Base-by-base conservation (phyloP, 2,888 invertebrate genomes). In the Cremastinae sp. region DNA sequence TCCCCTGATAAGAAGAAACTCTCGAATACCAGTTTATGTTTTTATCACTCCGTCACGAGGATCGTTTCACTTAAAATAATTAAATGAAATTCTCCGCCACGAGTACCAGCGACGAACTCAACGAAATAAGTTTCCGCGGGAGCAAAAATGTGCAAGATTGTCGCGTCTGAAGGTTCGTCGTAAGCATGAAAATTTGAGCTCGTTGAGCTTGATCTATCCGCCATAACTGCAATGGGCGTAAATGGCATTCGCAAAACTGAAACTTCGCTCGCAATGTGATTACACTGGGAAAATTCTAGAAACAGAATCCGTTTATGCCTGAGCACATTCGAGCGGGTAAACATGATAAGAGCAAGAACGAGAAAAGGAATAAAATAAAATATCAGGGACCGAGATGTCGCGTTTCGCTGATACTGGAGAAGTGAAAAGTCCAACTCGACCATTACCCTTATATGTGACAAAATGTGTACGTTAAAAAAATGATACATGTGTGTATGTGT, bases 381-480 rank as follows among this genome's bases (percentile, higher is more conserved):
- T 41, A 53, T n/a, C 7, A 18, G 16, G 10, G 18, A 56, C 3
- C 49, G 58, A 28, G 5, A 28, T 5, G 28, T 28, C 28, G 5
- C 28, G 62, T 51, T 56, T 69, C 51, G 14, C 58, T 35, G 37
- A 58, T 58, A 51, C 22, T 41, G 51, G 20, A 49, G 16, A n/a
- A 14, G 10, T 9, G n/a, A 28, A 3, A 9, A 37, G 14, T 43
- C 43, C 53, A 35, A 55, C 37, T 47, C 12, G 66, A 39, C 18
- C 45, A n/a, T 49, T 45, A 51, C 14, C 22, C 12, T 18, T 28
- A 14, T 43, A 37, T 10, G 49, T 16, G 28, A 2, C 5, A n/a
- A 59, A 5, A 59, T 4, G 47, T 7, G 22, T 58, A 37, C 9
- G 28, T 35, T 8, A 37, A 45, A 35, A 22, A 10, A 47, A 8